phyloP scores from a whole-genome alignment of 2,888 invertebrate genomes.

The Tyria jacobaeae region DNA sequence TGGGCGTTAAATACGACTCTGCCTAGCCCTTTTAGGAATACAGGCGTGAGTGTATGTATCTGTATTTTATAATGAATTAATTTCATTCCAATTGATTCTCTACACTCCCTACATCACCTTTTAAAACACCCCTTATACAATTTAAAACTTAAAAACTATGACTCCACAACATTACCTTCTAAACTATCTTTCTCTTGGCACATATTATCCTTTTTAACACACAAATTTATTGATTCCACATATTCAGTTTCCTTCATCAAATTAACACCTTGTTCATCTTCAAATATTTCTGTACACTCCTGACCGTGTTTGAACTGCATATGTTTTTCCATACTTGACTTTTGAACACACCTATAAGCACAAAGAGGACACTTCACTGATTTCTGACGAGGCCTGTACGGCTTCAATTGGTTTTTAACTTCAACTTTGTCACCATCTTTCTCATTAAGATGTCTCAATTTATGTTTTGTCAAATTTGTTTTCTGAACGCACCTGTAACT shows the following conservation, averaged over 20 bases:
- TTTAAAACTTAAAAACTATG: conserved; percentile 42
- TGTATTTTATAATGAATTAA: too few species aligned
- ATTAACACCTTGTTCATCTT: conserved; percentile 11
- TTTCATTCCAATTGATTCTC: too few species aligned
- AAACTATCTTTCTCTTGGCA: conserved; percentile 33
- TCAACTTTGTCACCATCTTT: conserved; percentile 69
- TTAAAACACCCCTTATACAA: background rate
- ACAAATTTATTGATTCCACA: conserved; percentile 63
- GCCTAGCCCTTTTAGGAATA: too few species aligned
- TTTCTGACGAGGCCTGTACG: conserved; percentile 78
- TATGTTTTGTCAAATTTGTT: conserved; percentile 82
- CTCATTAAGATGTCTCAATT: conserved; percentile 78
- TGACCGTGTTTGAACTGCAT: conserved; percentile 75
- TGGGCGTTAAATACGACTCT: too few species aligned
- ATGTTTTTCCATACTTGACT: conserved; percentile 81
- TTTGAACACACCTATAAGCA: conserved; percentile 78
- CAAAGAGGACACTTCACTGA: conserved; percentile 78
- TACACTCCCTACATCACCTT: background rate
- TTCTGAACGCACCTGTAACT: conserved; percentile 82
- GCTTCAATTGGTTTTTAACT: conserved; percentile 67
- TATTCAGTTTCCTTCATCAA: conserved; percentile 39
- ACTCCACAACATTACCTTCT: conserved; percentile 21
- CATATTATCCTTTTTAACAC: conserved; percentile 63
- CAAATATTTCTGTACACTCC: conserved; percentile 25
- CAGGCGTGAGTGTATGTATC: too few species aligned